phyloP scores from a whole-genome alignment of 2,888 invertebrate species.

The Aporophyla nigra region DNA sequence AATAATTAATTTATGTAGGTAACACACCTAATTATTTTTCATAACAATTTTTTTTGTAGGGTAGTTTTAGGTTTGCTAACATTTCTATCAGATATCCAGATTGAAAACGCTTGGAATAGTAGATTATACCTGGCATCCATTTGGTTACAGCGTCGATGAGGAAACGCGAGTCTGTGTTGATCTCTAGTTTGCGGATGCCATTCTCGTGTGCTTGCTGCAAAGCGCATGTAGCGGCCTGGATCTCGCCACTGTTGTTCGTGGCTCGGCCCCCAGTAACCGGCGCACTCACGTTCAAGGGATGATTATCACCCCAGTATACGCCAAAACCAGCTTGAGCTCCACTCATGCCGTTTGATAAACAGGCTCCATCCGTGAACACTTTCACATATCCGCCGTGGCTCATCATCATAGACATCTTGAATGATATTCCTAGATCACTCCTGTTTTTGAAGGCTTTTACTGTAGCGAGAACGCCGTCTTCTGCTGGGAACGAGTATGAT shows the following conservation, averaged over 20 bases:
- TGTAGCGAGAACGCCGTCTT: neutral
- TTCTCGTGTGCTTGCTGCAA: constrained; percentile 92
- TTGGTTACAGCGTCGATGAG: constrained; percentile 95
- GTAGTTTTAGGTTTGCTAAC: neutral
- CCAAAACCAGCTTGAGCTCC: constrained; percentile 97
- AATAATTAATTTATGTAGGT: neutral
- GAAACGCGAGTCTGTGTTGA: constrained; percentile 98
- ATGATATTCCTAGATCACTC: neutral
- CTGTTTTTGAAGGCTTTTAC: neutral
- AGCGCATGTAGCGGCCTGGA: constrained; percentile 96
- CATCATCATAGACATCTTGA: constrained; percentile 31
- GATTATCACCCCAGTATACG: constrained; percentile 96
- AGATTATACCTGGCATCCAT: constrained; percentile 93
- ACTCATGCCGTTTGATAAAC: constrained; percentile 94
- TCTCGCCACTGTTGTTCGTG: constrained; percentile 99
- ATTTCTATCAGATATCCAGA: neutral
- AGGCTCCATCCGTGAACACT: constrained; percentile 98
- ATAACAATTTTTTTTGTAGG: neutral
- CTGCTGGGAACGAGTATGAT: neutral
- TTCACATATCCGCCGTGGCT: constrained; percentile 76
- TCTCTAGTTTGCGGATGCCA: constrained; percentile 93
- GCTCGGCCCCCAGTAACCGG: constrained; percentile 95
- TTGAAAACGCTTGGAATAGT: neutral
- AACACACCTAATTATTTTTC: neutral
- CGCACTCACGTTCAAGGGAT: constrained; percentile 94